Evolutionary conservation across 2,113 vertebrate genomes (phyloP), one percentile per base, ranked within the genome.

Genomic region (Nymphicus hollandicus): DNA sequence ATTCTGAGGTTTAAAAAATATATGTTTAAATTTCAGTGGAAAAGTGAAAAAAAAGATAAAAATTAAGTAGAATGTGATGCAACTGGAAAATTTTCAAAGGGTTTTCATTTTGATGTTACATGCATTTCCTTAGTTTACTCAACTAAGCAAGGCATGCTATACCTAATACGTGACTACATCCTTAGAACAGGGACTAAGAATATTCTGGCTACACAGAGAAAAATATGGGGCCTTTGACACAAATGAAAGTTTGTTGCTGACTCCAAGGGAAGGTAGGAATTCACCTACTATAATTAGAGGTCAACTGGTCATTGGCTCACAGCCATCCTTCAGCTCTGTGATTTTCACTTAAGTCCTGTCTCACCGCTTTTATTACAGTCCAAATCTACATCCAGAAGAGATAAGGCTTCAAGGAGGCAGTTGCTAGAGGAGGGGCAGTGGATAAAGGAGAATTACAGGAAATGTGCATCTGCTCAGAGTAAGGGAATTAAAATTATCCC

Each of bases 21-120:
- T 37, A 11, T 58, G 24, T 55, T 96, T 90, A 90, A 44, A 96
- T 90, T 95, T 95, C 50, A 84, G 66, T 82, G 43, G 69, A 61
- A 93, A 96, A 3, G 5, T 41, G 8, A 91, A 95, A 70, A 39
- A 8, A 65, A 49, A 58, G 60, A 96, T 93, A 92, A 96, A 93
- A 91, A 73, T 7, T 0, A 39, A 56, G 29, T 71, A 91, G 39
- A 79, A 78, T 24, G 41, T 81, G 47, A 93, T 94, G 81, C 20
- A 90, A 33, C 19, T 81, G 69, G 82, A 95, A 81, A 82, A 61
- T 52, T 73, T 65, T 46, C 52, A 91, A 79, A 81, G 18, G 49
- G 47, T 95, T 89, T 89, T 49, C 3, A 18, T 88, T 76, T 91
- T 73, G 0, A 0, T 60, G 31, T 46, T 71, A 8, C 8, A 5